Percentiles rank a stretch among this genome's conserved stretches.
Conservation (phyloP, 2,888 invertebrate genomes). For the Sinhomidia bicolor region DNA sequence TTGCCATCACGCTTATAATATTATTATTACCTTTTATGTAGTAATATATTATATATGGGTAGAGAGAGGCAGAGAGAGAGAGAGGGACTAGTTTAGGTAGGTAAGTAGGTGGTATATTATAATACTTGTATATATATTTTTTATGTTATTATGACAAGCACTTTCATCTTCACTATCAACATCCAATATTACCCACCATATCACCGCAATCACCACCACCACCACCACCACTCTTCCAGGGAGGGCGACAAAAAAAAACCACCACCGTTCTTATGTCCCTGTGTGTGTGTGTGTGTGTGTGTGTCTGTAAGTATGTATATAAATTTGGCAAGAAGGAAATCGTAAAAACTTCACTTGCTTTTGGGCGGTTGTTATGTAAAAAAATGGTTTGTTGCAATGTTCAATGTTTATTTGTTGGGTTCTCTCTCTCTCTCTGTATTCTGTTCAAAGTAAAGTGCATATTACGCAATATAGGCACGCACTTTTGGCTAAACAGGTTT, state of each 20-base stretch:
- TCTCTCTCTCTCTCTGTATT: background rate
- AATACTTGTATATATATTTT: background rate
- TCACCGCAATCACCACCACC: background rate
- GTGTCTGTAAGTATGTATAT: no score
- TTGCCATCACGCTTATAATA: conserved; percentile 73
- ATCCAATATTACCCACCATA: conserved; percentile 15
- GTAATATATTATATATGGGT: background rate
- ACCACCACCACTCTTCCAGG: conserved; percentile 1
- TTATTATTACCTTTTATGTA: conserved; percentile 56
- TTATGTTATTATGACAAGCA: conserved; percentile 55
- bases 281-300: no score
- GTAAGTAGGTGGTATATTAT: no score
- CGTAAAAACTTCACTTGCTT: conserved; percentile 61
- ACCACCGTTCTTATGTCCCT: background rate
- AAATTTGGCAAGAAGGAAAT: conserved; percentile 69
- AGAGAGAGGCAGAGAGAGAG: no score
- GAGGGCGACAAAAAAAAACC: conserved; percentile 23
- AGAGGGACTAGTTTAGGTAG: no score
- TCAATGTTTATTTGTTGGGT: background rate
- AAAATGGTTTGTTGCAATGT: background rate
- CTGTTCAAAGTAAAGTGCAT: background rate
- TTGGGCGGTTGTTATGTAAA: conserved; percentile 29
- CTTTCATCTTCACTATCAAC: conserved; percentile 39
- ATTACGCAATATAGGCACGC: background rate
- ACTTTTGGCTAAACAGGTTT: background rate